A percentile compares a stretch with the other conserved stretches of the same genome.
phyloP scores from a whole-genome alignment of 2,888 invertebrate genomes.

The Tipula lateralis region DNA sequence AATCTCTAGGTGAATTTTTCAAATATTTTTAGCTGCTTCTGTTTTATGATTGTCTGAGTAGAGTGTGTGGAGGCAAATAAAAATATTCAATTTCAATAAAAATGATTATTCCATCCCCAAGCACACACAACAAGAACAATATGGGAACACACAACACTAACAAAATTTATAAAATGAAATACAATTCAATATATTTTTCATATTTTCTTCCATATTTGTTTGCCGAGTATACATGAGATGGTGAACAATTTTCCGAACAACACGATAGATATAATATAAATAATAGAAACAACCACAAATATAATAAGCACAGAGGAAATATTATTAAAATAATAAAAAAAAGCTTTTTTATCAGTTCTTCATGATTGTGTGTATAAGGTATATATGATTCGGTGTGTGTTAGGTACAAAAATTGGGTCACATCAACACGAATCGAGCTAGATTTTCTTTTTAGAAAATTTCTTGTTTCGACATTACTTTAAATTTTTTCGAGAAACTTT shows the following conservation, averaged over 20 bases:
- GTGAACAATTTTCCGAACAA: neutral
- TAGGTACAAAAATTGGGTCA: neutral
- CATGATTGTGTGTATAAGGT: neutral
- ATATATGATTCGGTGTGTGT: neutral
- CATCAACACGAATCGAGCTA: too few species aligned
- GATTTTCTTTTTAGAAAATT: too few species aligned
- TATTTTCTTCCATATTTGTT: neutral
- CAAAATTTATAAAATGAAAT: neutral
- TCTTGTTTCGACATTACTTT: too few species aligned
- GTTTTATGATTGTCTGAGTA: neutral
- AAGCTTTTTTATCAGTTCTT: neutral
- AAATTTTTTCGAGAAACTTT: too few species aligned
- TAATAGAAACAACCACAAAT: neutral
- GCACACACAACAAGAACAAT: neutral
- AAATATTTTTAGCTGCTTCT: neutral
- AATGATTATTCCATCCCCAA: neutral
- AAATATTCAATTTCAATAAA: constrained; percentile 13
- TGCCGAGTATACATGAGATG: neutral
- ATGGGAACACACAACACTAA: neutral
- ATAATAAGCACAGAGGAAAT: neutral
- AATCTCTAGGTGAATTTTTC: neutral
- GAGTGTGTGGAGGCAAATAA: neutral
- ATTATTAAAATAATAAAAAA: neutral
- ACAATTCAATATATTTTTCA: neutral
- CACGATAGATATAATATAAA: neutral